These are phyloP conservation scores for Heliconius charithonia DNA, from an alignment of 2,888 invertebrate species.

Conservation along the genomic window DNA sequence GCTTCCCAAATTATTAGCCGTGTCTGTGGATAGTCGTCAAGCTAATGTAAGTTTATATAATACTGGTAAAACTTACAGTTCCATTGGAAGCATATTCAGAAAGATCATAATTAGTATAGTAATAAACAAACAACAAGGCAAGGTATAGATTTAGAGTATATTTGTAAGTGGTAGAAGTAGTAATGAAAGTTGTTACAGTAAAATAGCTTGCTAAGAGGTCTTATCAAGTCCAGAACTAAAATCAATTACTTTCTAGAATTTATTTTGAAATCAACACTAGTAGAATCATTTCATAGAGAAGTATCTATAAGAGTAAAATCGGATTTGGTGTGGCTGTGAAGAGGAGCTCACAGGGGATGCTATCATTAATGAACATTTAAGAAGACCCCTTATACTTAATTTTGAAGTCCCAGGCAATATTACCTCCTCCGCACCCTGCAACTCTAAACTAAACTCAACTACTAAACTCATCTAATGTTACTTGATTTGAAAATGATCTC, in stretches of 20 bases:
- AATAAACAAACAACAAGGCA: neutral
- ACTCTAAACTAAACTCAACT: too few species aligned
- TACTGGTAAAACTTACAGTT: neutral
- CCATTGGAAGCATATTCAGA: neutral
- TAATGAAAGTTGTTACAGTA: neutral
- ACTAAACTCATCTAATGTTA: too few species aligned
- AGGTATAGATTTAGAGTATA: neutral
- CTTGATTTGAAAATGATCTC: too few species aligned
- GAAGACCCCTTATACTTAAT: too few species aligned
- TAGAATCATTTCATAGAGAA: too few species aligned
- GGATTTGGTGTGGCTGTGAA: too few species aligned
- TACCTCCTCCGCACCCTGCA: too few species aligned
- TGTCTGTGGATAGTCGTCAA: slow-evolving; percentile 63
- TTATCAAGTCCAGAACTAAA: neutral
- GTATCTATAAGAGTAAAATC: too few species aligned
- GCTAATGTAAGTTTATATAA: slow-evolving; percentile 64
- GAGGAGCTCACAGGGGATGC: too few species aligned
- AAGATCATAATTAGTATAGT: neutral
- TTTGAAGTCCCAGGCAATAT: too few species aligned
- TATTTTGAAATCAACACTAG: too few species aligned
- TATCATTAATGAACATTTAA: too few species aligned
- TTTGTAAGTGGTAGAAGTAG: neutral
- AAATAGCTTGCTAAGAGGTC: neutral
- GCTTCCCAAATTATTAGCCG: slow-evolving; percentile 69
- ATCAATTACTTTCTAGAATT: neutral